Conservation (phyloP, 2,113 vertebrate species). For the Cricetomys ansorgei region DNA sequence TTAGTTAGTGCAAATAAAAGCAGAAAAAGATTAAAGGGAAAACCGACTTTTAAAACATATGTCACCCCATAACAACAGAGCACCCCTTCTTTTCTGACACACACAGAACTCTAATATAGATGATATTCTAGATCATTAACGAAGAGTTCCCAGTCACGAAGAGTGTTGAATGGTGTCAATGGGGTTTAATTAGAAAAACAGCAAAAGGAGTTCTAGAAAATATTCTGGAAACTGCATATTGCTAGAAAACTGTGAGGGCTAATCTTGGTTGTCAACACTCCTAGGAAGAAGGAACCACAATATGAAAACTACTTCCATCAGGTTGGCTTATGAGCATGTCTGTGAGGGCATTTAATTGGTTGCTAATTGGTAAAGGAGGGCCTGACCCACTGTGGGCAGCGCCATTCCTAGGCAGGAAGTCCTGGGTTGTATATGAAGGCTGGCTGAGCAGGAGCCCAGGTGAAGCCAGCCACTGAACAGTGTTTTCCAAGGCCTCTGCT, state of each 20-base stretch:
- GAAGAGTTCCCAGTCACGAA: neutral
- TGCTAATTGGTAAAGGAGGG: neutral
- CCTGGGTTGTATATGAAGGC: neutral
- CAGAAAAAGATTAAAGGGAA: neutral
- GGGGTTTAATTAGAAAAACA: neutral
- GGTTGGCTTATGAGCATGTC: neutral
- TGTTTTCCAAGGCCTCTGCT: neutral
- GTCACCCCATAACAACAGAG: neutral
- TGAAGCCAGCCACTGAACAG: neutral
- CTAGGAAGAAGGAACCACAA: neutral
- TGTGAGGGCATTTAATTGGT: neutral
- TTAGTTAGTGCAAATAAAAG: neutral
- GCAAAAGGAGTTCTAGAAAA: neutral
- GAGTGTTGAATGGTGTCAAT: neutral
- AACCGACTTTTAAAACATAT: accelerated
- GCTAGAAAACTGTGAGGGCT: neutral
- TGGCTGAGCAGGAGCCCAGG: neutral
- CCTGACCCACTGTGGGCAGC: neutral
- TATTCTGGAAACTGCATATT: neutral
- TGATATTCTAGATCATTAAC: neutral
- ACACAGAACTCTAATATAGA: accelerated
- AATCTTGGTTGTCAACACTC: neutral
- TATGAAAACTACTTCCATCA: neutral
- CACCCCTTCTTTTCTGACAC: too few relatives aligned
- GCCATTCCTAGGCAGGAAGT: neutral